A percentile compares a stretch with the other conserved stretches of the same genome.
phyloP scores from a whole-genome alignment of 2,888 invertebrate species.

The Gnatocerus cornutus region DNA sequence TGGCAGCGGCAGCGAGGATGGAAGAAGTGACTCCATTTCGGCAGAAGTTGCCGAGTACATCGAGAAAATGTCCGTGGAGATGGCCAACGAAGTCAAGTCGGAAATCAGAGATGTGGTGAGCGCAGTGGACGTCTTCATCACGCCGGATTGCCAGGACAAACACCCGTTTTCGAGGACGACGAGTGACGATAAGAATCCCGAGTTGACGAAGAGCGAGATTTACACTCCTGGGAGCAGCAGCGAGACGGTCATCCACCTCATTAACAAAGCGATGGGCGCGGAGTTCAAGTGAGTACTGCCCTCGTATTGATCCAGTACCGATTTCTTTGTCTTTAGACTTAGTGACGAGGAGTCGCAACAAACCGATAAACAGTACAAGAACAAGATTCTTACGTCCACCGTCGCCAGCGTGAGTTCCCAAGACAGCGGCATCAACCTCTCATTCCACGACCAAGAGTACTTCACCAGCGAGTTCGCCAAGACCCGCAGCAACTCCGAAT shows the following conservation, averaged over 20 bases:
- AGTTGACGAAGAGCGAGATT: constrained; percentile 55
- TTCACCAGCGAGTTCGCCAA: constrained; percentile 60
- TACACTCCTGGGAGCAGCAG: constrained; percentile 67
- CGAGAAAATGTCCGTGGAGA: constrained; percentile 84
- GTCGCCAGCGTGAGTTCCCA: constrained; percentile 83
- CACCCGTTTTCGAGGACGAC: constrained; percentile 64
- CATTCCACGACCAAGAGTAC: constrained; percentile 79
- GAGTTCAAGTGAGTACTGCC: neutral
- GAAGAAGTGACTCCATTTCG: constrained; percentile 80
- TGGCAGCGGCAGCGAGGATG: constrained; percentile 76
- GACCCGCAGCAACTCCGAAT: constrained; percentile 66
- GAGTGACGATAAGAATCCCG: constrained; percentile 62
- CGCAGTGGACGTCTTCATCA: constrained; percentile 78
- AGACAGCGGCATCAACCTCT: constrained; percentile 85
- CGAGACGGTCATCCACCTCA: constrained; percentile 66
- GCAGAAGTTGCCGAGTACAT: constrained; percentile 85
- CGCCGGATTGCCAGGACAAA: constrained; percentile 66
- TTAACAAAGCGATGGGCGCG: constrained; percentile 73
- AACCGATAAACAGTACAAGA: constrained; percentile 68
- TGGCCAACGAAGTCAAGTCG: constrained; percentile 86
- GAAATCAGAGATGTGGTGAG: constrained; percentile 84
- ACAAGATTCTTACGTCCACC: constrained; percentile 77
- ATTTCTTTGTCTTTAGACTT: constrained; percentile 65
- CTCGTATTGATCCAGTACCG: no score
- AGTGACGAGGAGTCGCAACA: constrained; percentile 74